A percentile compares a stretch with the other conserved stretches of the same genome.
Evolutionary conservation across 2,113 vertebrate species (phyloP).

Genomic region (Otis tarda): DNA sequence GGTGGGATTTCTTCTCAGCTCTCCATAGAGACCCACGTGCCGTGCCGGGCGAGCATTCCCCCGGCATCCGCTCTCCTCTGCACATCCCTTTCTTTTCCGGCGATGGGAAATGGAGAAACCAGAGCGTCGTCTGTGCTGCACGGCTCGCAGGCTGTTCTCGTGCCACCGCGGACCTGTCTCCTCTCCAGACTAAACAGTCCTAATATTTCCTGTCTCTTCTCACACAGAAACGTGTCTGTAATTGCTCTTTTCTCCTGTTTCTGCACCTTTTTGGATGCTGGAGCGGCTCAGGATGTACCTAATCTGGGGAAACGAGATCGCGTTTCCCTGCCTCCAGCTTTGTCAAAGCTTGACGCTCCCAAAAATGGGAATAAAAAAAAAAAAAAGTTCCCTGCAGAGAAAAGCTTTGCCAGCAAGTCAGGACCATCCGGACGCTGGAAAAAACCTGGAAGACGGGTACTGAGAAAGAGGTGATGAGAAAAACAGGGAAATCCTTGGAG

Average conservation of each 20-base stretch:
- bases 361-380: background rate
- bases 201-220: constrained; percentile 43
- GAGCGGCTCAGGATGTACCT: background rate
- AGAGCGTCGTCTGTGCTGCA: background rate
- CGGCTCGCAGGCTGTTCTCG: background rate
- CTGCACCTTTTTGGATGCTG: background rate
- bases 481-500: background rate
- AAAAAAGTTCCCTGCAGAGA: background rate
- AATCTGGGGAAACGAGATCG: background rate
- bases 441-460: background rate
- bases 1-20: background rate
- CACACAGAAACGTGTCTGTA: constrained; percentile 1
- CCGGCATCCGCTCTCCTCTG: fast-evolving
- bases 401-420: background rate
- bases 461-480: constrained; percentile 20
- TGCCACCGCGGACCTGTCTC: background rate
- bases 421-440: background rate
- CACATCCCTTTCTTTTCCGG: background rate
- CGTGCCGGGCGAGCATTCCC: fast-evolving
- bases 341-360: background rate
- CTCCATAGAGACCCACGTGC: fast-evolving
- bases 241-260: background rate
- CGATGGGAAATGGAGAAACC: background rate
- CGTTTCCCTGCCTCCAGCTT: background rate
- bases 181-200: constrained; percentile 59